A percentile compares a stretch with the other conserved stretches of the same genome.
Evolutionary conservation across 2,888 invertebrate species (phyloP).

Genomic region (Cosmopolites sordidus): DNA sequence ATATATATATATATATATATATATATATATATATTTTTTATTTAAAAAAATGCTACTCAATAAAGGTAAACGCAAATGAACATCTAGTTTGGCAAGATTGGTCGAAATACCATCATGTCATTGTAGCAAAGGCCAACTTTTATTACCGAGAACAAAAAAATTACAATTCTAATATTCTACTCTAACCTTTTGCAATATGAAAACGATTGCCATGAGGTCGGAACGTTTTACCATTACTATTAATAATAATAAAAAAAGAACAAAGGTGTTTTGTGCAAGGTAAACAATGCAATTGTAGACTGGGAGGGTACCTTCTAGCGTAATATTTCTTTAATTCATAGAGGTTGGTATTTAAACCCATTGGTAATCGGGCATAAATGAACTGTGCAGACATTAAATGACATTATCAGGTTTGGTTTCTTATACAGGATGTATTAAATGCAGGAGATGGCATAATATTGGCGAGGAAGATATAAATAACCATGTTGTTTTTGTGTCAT

Average conservation of each 20-base stretch:
- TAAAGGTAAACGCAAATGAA: too few relatives aligned
- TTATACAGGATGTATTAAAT: too few relatives aligned
- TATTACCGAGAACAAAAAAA: neutral
- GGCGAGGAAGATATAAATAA: too few relatives aligned
- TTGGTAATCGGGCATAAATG: neutral
- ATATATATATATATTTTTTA: too few relatives aligned
- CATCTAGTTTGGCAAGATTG: too few relatives aligned
- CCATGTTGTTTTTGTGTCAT: too few relatives aligned
- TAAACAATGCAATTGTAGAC: conserved; percentile 9
- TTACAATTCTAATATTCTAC: too few relatives aligned
- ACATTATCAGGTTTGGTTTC: too few relatives aligned
- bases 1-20: too few relatives aligned
- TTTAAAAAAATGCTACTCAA: too few relatives aligned
- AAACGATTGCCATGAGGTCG: neutral
- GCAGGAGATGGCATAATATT: too few relatives aligned
- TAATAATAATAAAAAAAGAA: neutral
- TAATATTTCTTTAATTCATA: conserved; percentile 14
- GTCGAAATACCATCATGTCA: neutral
- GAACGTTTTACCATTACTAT: neutral
- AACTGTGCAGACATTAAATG: neutral
- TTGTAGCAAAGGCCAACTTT: neutral
- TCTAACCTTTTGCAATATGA: neutral
- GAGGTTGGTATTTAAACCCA: conserved; percentile 3
- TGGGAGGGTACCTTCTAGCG: conserved; percentile 9
- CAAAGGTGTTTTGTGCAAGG: conserved; percentile 4